A percentile compares a stretch with the other conserved stretches of the same genome.
phyloP scores from a whole-genome alignment of 2,888 invertebrate genomes.

The Bellardia bayeri region DNA sequence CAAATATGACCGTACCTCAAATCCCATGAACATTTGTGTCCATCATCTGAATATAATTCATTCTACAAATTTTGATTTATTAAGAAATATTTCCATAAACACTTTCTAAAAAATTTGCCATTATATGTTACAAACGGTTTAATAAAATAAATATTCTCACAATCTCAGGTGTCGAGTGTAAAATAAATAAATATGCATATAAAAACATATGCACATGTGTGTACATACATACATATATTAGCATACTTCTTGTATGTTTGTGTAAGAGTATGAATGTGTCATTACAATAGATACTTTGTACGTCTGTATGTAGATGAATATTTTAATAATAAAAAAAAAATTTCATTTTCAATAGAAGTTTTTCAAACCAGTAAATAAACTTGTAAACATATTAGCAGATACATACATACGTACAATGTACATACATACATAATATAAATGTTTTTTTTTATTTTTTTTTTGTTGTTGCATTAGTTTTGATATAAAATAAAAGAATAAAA shows the following conservation, averaged over 20 bases:
- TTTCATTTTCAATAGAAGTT: slow-evolving; percentile 54
- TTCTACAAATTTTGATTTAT: too few relatives aligned
- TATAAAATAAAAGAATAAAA: slow-evolving; percentile 35
- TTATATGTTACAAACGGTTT: too few relatives aligned
- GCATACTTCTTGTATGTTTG: background rate
- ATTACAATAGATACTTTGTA: slow-evolving; percentile 14
- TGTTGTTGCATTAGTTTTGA: slow-evolving; percentile 8
- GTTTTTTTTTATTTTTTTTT: background rate
- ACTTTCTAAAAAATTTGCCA: too few relatives aligned
- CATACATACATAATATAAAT: slow-evolving; percentile 38
- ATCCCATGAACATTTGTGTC: too few relatives aligned
- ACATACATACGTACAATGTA: slow-evolving; percentile 37
- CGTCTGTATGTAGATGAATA: background rate
- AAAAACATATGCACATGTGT: background rate
- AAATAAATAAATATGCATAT: too few relatives aligned
- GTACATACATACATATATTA: background rate
- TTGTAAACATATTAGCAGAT: slow-evolving; percentile 2
- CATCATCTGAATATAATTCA: too few relatives aligned
- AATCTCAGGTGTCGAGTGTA: too few relatives aligned
- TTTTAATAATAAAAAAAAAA: slow-evolving; percentile 21
- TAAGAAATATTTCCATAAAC: too few relatives aligned
- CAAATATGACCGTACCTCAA: too few relatives aligned
- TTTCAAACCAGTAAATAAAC: slow-evolving; percentile 26
- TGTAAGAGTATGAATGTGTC: background rate
- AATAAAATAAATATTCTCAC: too few relatives aligned